Base-by-base conservation (phyloP, 2,888 invertebrate species). In the Cryptosula pallasiana region DNA sequence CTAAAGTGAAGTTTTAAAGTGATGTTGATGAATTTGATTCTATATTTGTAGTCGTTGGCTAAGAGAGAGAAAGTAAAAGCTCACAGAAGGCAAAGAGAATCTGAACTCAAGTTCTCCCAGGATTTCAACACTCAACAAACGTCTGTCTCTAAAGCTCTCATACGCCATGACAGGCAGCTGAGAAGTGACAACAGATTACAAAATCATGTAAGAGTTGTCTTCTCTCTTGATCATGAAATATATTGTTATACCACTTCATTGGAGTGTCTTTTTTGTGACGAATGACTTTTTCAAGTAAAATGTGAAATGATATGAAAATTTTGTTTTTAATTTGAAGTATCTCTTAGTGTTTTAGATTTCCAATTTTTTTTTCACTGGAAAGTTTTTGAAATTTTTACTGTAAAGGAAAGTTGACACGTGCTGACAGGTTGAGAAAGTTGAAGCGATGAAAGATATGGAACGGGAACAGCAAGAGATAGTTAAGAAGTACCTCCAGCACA, bases 91-190 rank as follows among this genome's bases (percentile, higher is more conserved):
- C 63, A 63, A 32, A 20, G 55, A 25, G 72, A 29, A 9, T 29
- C 78, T 27, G 82, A 83, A 74, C 75, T 77, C 35, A 77, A 78
- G 1, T 83, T 83, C 75, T 78, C 81, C 34, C 75, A 77, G 2
- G 82, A 82, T 70, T 84, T 84, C 74, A 80, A 76, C 73, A 79
- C 77, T 69, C 83, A 84, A 75, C 83, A 83, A 71, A 83, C 81
- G 1, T 83, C 83, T 1, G 82, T 84, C 13, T 82, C 83, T 1
- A 82, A 82, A 69, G 83, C 84, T 25, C 76, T 84, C 27, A 77
- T 81, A 75, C 74, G 81, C 29, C 83, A 83, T 73, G 83, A 83
- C 74, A 74, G 80, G 23, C 80, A 80, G 72, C 77, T 81, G 0
- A 76, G 76, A 71, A 72, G 63, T 32, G 83, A 82, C n/a, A 81